Evolutionary conservation across 2,113 vertebrate genomes (phyloP), one percentile per base, ranked within the genome.

Genomic region (Tichodroma muraria): DNA sequence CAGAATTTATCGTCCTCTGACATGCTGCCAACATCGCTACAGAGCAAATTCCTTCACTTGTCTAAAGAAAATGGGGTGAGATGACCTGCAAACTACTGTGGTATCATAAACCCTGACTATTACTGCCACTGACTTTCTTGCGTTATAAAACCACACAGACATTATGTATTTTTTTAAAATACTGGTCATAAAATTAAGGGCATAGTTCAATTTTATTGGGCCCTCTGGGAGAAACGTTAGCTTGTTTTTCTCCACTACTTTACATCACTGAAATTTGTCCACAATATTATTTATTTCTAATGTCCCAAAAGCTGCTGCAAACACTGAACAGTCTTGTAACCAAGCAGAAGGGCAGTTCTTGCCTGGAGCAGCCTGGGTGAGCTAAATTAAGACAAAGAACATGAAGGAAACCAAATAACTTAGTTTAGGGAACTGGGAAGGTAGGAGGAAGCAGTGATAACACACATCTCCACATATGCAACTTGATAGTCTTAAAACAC

Each of bases 51-150:
- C 81, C 97, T 99, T 93, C 97, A 85, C 80, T 94, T 99, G 94
- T 97, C 95, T 5, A 98, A 97, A 75, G 92, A 91, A 85, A 95
- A 97, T 31, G 97, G 98, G 98, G 99, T 99, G 95, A 98, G 98
- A 94, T 52, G 52, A 86, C 72, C 82, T 89, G 40, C 28, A 92
- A 91, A 80, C 37, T n/a, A 27, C 30, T 47, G 33, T 63, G 44
- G 30, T 73, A 83, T n/a, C 47, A 47, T 8, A 92, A 61, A 64
- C 28, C 37, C 73, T 88, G 35, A 31, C 18, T 37, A 20, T 57
- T 77, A 38, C 35, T 77, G 40, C 21, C 24, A 21, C 11, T 23
- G 10, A 6, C 6, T 42, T 33, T 28, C 49, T 59, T 54, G 30
- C 35, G 27, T 47, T 86, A 60, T 20, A 87, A 66, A 94, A 25